Evolutionary conservation across 1,140 invertebrate genomes (phyloP), one percentile per base, ranked within the genome.

Genomic region (Drosophila setifemur): DNA sequence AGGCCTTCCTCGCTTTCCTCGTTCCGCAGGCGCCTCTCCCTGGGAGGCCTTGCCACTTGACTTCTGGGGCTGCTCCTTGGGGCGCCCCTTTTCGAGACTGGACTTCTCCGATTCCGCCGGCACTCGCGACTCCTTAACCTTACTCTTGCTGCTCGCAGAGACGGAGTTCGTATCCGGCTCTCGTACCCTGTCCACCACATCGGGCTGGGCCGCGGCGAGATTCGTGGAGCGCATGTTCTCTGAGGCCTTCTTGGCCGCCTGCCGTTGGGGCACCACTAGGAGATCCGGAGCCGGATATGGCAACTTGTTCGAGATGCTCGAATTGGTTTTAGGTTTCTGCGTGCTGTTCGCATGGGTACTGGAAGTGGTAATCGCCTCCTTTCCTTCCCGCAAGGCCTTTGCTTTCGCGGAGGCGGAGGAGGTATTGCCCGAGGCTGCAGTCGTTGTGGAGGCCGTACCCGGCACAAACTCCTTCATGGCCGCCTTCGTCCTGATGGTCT

Each of bases 221-320:
- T 93, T 88, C 14, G 92, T 94, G 5, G 92, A 93, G 28, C 93
- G 94, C 93, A 97, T 95, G 82, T 95, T 97, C 90, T 97, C 96
- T 2, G 95, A 95, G 2, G 96, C 96, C 89, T 97, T 97, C 83
- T 97, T 97, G 11, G 96, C 96, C 14, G 96, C 96, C 90, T 97
- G 95, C 45, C 96, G 92, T 89, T 97, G 96, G 1, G 96, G 96
- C n/a, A 97, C 96, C 74, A 97, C 96, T 25, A 97, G 91, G 77
- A 96, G 93, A 28, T 96, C 94, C 14, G 96, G n/a, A n/a, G n/a
- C 94, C 54, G 93, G 92, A 70, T 94, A 94, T 16, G 44, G 52
- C 53, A 81, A 19, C 48, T 55, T 73, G 40, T 26, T n/a, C n/a
- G n/a, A n/a, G n/a, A n/a, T 33, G 19, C 37, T 75, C 1, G 66